These are phyloP conservation scores for Heterochromis multidens DNA, from an alignment of 2,113 vertebrate species.

Conservation along the genomic window DNA sequence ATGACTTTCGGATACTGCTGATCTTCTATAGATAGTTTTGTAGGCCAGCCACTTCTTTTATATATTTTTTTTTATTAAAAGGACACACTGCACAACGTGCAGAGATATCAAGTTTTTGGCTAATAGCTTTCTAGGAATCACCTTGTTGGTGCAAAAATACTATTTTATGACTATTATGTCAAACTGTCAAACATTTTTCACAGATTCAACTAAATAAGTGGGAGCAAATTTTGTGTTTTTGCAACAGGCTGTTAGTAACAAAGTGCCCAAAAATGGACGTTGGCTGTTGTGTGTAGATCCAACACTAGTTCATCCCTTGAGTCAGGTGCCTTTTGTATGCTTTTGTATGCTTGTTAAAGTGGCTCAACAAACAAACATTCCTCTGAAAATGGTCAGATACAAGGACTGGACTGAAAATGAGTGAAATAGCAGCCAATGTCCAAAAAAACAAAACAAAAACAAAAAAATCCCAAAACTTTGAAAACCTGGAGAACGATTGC, in stretches of 20 bases:
- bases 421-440: no score
- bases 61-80: fast-evolving
- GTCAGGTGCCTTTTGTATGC: no score
- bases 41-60: fast-evolving
- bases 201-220: neutral
- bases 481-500: neutral
- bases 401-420: neutral
- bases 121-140: neutral
- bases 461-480: neutral
- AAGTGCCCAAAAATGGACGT: fast-evolving
- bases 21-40: no score
- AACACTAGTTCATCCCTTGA: no score
- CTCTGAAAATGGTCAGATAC: neutral
- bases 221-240: neutral
- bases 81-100: fast-evolving
- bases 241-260: fast-evolving
- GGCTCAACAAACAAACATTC: neutral
- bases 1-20: no score
- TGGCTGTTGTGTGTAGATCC: neutral
- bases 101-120: neutral
- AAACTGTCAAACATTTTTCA: neutral
- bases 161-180: neutral
- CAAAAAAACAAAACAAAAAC: neutral
- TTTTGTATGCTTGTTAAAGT: neutral
- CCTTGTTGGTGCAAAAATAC: neutral